Base-by-base conservation (phyloP, 2,888 invertebrate species). In the Aelia acuminata region DNA sequence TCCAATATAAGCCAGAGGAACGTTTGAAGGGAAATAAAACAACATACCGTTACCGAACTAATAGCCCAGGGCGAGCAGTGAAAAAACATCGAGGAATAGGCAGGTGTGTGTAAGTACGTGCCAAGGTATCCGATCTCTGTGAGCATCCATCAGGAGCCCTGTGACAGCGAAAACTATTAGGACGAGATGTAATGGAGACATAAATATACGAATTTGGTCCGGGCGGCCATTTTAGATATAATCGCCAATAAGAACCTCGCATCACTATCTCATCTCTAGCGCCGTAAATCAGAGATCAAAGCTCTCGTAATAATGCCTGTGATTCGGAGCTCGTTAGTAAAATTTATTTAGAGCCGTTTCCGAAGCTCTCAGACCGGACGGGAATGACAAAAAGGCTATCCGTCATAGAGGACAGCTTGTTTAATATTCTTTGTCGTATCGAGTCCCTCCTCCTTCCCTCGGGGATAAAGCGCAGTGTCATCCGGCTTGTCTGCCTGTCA, bases 201-300 rank as follows among this genome's bases (percentile, higher is more conserved):
- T 80, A 80, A 80, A 80, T 80, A 80, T 80, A 80, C 43, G 80
- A 80, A 80, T 80, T 80, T 80, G 43, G 80, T 80, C 13, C n/a
- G 43, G 13, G n/a, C 43, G 80, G 75, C 80, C 43, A 80, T 80
- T 80, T 80, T 43, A 80, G 80, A 80, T 80, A 75, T 80, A 43
- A 80, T 80, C 80, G 43, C 43, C 80, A 43, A 80, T 80, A 80
- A 80, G 22, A 47, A 39, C 80, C 80, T 47, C 80, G 13, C 80
- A 15, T 47, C 43, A 80, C n/a, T 43, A 80, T 80, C 80, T 80
- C 80, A 80, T 80, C 80, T 43, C 39, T 47, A n/a, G 43, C 39
- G 43, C 43, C 43, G 43, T 80, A 80, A 80, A 80, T 80, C 80
- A 80, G 43, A 47, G 43, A 80, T 80, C 43, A 80, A 80, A 43